Evolutionary conservation across 2,888 invertebrate species (phyloP).

Genomic region (Leptopterna dolabrata): DNA sequence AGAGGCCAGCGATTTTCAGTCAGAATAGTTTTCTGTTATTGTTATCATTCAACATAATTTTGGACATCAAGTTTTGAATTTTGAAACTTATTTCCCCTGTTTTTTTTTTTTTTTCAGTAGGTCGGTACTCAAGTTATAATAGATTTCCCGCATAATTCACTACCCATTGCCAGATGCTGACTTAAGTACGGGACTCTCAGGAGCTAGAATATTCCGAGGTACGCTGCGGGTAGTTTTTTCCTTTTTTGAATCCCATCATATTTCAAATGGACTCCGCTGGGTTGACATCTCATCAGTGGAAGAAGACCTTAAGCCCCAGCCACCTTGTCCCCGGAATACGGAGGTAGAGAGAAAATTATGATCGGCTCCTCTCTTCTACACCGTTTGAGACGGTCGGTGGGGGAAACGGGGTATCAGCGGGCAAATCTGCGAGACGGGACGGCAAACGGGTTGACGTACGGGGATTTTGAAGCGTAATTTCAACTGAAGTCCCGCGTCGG

Average conservation of each 20-base stretch:
- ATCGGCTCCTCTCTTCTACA: background rate
- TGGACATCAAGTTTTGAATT: too few relatives aligned
- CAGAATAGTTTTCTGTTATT: too few relatives aligned
- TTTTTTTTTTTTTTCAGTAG: too few relatives aligned
- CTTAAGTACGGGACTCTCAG: too few relatives aligned
- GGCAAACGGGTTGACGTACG: background rate
- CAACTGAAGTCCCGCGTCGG: constrained; percentile 19
- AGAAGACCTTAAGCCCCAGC: background rate
- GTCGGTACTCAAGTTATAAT: too few relatives aligned
- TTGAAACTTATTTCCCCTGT: too few relatives aligned
- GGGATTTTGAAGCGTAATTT: constrained; percentile 41
- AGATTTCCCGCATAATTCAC: too few relatives aligned
- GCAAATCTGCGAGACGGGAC: background rate
- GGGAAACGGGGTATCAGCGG: background rate
- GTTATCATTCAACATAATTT: too few relatives aligned
- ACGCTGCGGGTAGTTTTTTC: too few relatives aligned
- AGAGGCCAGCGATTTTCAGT: too few relatives aligned
- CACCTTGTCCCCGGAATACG: background rate
- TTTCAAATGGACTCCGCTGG: background rate
- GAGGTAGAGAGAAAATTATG: constrained; percentile 15
- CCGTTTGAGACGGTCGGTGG: background rate
- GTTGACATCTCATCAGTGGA: constrained; percentile 32
- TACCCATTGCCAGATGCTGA: too few relatives aligned
- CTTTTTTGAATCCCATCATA: background rate
- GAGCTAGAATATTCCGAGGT: too few relatives aligned